A percentile compares a stretch with the other conserved stretches of the same genome.
Conservation (phyloP, 2,113 vertebrate genomes). For the human (Homo sapiens) region GRCh38 chr5:77968501-77969000, state of each 20-base stretch:
- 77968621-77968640: not conserved
- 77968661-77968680: accelerated
- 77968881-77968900: not conserved
- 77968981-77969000: too few species aligned
- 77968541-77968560: not conserved
- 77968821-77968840: not conserved
- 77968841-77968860: not conserved
- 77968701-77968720: not conserved
- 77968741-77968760: not conserved
- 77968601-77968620: not conserved
- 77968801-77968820: not conserved
- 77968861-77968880: not conserved
- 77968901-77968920: not conserved
- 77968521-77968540: not conserved
- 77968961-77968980: too few species aligned
- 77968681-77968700: not conserved
- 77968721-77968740: not conserved
- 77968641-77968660: not conserved
- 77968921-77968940: not conserved
- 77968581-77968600: not conserved
- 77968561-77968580: not conserved
- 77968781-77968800: not conserved
- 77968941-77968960: too few species aligned
- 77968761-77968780: not conserved
- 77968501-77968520: not conserved